Evolutionary conservation across 2,888 invertebrate species (phyloP).

Genomic region (Amphipoea oculea): DNA sequence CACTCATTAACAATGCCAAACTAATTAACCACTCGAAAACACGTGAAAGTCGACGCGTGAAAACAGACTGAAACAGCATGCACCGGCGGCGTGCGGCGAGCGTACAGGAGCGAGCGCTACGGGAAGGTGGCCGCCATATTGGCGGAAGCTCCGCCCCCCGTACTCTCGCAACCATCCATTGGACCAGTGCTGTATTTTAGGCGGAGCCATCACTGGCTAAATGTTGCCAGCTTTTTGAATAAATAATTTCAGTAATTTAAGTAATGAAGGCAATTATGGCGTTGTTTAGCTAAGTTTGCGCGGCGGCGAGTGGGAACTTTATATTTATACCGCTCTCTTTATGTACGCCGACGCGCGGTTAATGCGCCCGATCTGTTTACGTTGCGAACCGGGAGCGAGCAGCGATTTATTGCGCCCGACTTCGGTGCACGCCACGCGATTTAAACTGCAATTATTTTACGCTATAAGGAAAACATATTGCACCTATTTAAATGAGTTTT

Average conservation of each 20-base stretch:
- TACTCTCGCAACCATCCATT: slow-evolving; percentile 75
- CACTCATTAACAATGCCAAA: slow-evolving; percentile 78
- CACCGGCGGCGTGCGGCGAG: slow-evolving; percentile 73
- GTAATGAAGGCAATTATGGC: slow-evolving; percentile 91
- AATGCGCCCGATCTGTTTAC: slow-evolving; percentile 90
- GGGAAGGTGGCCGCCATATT: slow-evolving; percentile 87
- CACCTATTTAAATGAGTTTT: slow-evolving; percentile 81
- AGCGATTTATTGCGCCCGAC: slow-evolving; percentile 88
- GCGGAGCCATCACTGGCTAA: slow-evolving; percentile 82
- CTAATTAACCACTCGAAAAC: slow-evolving; percentile 79
- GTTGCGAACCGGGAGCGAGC: slow-evolving; percentile 81
- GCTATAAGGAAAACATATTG: slow-evolving; percentile 87
- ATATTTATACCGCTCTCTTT: slow-evolving; percentile 90
- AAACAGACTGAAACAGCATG: slow-evolving; percentile 79
- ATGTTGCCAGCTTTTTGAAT: slow-evolving; percentile 91
- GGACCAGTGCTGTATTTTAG: slow-evolving; percentile 73
- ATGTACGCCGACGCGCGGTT: slow-evolving; percentile 90
- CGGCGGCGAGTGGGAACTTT: slow-evolving; percentile 89
- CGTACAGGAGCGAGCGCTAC: slow-evolving; percentile 72
- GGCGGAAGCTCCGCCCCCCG: slow-evolving; percentile 82
- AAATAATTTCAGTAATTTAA: slow-evolving; percentile 91
- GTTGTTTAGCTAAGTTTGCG: slow-evolving; percentile 91
- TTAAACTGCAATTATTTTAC: slow-evolving; percentile 90
- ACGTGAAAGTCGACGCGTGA: slow-evolving; percentile 78
- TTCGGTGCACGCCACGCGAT: slow-evolving; percentile 85